Base-by-base conservation (phyloP, 2,113 vertebrate species). In the Neofelis nebulosa region DNA sequence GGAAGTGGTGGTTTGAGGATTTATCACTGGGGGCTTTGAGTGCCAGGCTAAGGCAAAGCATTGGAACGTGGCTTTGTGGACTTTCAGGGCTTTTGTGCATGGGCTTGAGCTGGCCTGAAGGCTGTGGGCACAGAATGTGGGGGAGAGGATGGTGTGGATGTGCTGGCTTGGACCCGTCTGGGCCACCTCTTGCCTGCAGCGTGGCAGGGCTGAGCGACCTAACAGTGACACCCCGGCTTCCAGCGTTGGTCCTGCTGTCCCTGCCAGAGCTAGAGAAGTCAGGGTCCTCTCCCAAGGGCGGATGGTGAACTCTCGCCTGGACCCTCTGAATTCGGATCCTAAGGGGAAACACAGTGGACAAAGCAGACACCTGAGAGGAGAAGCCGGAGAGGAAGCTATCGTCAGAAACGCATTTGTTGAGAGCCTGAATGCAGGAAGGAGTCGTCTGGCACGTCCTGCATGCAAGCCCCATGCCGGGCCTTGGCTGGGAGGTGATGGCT, bases 371-470 rank as follows among this genome's bases (percentile, higher is more conserved):
- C 31, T 4, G 71, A 36, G 52, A 52, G 10, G 38, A 61, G 38
- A 69, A 57, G 48, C 7, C 1, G 29, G 63, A 61, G 69, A 66
- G 50, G 36, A 36, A 69, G 5, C 7, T 33, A n/a, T 71, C 45
- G 12, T 18, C 10, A 7, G 71, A 73, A 52, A 52, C 52, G 6
- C 27, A 7, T 68, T 55, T 68, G 31, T 11, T 5, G 29, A 78
- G 29, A 76, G 38, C 52, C 27, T 18, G 41, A 41, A 25, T 27
- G 52, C 25, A 63, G 48, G 63, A 41, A 55, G 6, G 1, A 13
- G 31, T 27, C 27, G 4, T 19, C 1, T 0, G 5, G 50, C 21
- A 41, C 7, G 38, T 50, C 18, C n/a, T 25, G 3, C 1, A 0
- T 4, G n/a, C 66, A 61, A 71, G 57, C 23, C 23, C 21, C 0